Evolutionary conservation across 1,140 invertebrate genomes (phyloP), one percentile per base, ranked within the genome.

Genomic region (Atta colombica): DNA sequence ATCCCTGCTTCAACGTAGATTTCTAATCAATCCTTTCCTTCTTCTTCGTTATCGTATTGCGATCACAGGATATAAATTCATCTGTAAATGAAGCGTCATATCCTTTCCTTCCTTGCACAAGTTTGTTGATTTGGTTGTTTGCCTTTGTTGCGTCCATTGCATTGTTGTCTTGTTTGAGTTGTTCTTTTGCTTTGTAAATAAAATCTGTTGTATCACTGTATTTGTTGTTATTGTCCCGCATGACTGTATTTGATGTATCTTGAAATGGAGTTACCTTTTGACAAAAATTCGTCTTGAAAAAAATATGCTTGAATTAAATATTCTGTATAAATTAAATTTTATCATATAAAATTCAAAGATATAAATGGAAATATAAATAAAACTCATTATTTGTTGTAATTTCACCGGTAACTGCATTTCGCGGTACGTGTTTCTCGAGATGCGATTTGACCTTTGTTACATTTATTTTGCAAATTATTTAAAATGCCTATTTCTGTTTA

Each of bases 171-270:
- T 51, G 6, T 78, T 68, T 78, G 8, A 60, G 75, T 89, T 87
- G 58, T 87, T 61, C 69, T 89, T n/a, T 89, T 84, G 71, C 88
- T 10, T 91, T 92, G 81, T 86, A 84, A 93, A 94, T 93, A 92
- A 93, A 93, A 85, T 84, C 31, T 84, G 28, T 84, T 75, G 25
- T 91, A 89, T 68, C 21, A 53, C 77, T 82, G 86, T 89, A 87
- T 90, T 63, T 89, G 92, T 60, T 87, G 88, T 92, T 87, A 91
- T 92, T 93, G 85, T 90, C 88, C 88, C 86, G 92, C 93, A 93
- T 94, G 92, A 66, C 16, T 69, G 25, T 71, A 71, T 58, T 55
- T 77, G 60, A 63, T 63, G 55, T 60, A 31, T 35, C 75, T 21
- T 21, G 21, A 69, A 77, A 6, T 75, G 39, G 16, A 61, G 18